phyloP scores from a whole-genome alignment of 2,888 invertebrate genomes.

The Saturnia pavonia region DNA sequence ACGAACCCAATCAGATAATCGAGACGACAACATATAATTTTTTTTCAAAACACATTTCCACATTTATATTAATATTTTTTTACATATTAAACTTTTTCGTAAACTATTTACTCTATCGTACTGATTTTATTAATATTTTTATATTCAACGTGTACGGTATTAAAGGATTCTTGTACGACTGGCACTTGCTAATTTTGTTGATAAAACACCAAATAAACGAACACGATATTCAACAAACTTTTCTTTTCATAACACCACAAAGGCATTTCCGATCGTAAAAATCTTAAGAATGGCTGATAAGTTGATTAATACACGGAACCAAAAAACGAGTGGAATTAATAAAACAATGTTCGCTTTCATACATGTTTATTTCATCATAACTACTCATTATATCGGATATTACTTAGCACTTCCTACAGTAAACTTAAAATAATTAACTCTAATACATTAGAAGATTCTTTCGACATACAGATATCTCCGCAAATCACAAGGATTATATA shows the following conservation, averaged over 20 bases:
- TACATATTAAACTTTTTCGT: not conserved
- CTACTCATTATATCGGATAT: constrained; percentile 32
- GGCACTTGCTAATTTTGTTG: not conserved
- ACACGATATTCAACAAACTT: not conserved
- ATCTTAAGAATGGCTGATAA: constrained; percentile 29
- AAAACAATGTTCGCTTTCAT: constrained; percentile 36
- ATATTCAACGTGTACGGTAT: not conserved
- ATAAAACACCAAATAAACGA: constrained; percentile 15
- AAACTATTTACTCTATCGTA: not conserved
- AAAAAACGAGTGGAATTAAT: constrained; percentile 30
- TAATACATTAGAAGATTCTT: constrained; percentile 13
- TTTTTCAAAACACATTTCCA: not conserved
- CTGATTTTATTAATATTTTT: not conserved
- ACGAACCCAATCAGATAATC: too few species aligned
- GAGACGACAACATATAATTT: not conserved
- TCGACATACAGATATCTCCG: not conserved
- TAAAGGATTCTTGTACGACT: not conserved
- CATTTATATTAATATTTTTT: not conserved
- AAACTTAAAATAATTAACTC: constrained; percentile 29
- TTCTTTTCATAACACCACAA: constrained; percentile 13
- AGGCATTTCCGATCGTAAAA: constrained; percentile 23
- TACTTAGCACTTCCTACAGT: constrained; percentile 26
- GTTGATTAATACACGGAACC: constrained; percentile 14
- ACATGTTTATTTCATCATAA: constrained; percentile 46
- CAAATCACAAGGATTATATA: too few species aligned